Evolutionary conservation across 2,113 vertebrate genomes (phyloP).

Genomic region (Passerina amoena): DNA sequence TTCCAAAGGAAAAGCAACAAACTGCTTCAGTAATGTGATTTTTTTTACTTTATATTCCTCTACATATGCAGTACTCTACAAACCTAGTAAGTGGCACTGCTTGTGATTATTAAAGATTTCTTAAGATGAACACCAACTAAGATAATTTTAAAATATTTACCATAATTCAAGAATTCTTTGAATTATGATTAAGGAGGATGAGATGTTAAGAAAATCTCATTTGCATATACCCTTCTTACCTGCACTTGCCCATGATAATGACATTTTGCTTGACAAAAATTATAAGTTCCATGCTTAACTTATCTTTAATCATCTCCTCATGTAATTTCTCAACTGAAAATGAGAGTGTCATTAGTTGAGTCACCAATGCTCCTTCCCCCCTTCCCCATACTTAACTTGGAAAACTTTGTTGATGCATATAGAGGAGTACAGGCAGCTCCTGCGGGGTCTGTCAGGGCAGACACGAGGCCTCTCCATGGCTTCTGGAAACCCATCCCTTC

Average conservation of each 20-base stretch:
- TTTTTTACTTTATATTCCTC: not conserved
- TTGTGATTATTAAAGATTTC: conserved; percentile 42
- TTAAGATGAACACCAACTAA: conserved; percentile 26
- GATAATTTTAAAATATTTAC: conserved; percentile 42
- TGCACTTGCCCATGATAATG: conserved; percentile 20
- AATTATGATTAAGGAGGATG: conserved; percentile 14
- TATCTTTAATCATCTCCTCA: conserved; percentile 3
- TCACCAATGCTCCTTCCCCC: not conserved
- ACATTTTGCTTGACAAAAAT: conserved; percentile 33
- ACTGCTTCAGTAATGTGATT: not conserved
- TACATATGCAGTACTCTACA: not conserved
- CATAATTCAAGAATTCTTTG: conserved; percentile 34
- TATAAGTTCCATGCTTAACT: conserved; percentile 20
- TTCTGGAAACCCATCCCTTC: not conserved
- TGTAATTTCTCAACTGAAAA: conserved; percentile 29
- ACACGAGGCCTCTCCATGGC: rapidly evolving
- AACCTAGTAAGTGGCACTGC: not conserved
- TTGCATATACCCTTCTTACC: conserved; percentile 1
- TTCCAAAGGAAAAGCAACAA: not conserved
- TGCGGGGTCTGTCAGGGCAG: not conserved
- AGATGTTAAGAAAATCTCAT: not conserved
- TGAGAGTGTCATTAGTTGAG: conserved; percentile 11
- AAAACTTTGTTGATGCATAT: not conserved
- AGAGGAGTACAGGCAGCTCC: not conserved
- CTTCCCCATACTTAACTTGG: not conserved